phyloP scores from a whole-genome alignment of 2,113 vertebrate genomes.

The Candoia aspera region DNA sequence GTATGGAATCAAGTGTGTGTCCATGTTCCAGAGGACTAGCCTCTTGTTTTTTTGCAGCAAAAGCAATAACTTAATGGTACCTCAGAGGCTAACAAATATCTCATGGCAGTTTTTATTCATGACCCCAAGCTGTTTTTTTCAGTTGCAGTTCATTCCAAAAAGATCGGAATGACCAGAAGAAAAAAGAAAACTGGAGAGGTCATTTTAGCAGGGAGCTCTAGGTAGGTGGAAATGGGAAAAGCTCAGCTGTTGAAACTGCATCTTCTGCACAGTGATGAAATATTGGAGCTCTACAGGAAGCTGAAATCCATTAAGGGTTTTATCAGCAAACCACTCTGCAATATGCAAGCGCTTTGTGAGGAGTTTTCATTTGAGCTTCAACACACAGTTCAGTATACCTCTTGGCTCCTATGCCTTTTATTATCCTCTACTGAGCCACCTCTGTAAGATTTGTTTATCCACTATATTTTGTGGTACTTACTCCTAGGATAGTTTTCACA shows the following conservation, averaged over 20 bases:
- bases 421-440: neutral
- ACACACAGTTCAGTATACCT: neutral
- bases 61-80: neutral
- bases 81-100: neutral
- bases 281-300: neutral
- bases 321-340: neutral
- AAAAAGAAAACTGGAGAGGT: neutral
- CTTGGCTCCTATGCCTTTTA: neutral
- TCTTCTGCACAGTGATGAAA: neutral
- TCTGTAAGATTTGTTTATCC: neutral
- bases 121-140: neutral
- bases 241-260: neutral
- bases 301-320: constrained; percentile 8
- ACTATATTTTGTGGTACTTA: neutral
- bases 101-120: neutral
- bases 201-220: neutral
- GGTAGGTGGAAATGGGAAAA: neutral
- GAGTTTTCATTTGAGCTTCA: neutral
- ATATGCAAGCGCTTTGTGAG: neutral
- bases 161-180: neutral
- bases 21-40: neutral
- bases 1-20: neutral
- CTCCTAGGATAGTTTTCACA: neutral
- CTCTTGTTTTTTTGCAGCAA: neutral
- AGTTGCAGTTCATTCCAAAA: neutral